Conservation (phyloP, 92 coral and sea anemone species). For the Virgularia gustaviana region DNA sequence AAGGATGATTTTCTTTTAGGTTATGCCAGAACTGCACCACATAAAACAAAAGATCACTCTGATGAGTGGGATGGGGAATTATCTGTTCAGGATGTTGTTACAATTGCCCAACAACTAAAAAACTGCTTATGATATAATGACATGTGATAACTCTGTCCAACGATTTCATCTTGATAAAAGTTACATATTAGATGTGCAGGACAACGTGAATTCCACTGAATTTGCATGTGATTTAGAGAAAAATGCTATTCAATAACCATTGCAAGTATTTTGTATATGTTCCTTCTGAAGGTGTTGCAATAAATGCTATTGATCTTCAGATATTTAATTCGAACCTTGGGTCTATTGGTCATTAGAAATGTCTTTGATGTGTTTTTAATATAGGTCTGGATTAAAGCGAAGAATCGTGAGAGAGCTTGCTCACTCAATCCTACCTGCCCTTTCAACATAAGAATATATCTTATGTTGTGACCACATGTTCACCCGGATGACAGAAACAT, state of each 20-base stretch:
- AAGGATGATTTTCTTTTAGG: constrained; percentile 47
- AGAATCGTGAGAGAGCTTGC: constrained; percentile 49
- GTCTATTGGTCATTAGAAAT: background rate
- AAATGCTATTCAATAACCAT: background rate
- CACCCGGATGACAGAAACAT: constrained; percentile 3
- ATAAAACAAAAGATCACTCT: constrained; percentile 12
- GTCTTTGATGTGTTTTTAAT: background rate
- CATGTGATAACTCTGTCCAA: constrained; percentile 32
- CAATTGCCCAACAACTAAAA: constrained; percentile 29
- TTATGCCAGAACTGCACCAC: constrained; percentile 38
- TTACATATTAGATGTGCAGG: constrained; percentile 49
- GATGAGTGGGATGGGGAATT: constrained; percentile 38
- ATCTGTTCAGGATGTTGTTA: constrained; percentile 48
- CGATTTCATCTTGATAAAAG: constrained; percentile 23
- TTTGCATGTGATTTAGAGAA: constrained; percentile 22
- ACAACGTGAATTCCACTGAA: constrained; percentile 29
- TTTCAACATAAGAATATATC: constrained; percentile 1
- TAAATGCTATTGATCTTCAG: too few relatives aligned
- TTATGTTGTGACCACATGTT: constrained; percentile 22
- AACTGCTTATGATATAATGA: constrained; percentile 40
- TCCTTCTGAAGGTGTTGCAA: too few relatives aligned
- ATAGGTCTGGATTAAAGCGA: constrained; percentile 37
- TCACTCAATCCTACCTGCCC: constrained; percentile 35
- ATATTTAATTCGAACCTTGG: too few relatives aligned
- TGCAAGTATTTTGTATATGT: background rate